Conservation (phyloP, 2,797 vertebrate species). For the Austrolebias charrua region DNA sequence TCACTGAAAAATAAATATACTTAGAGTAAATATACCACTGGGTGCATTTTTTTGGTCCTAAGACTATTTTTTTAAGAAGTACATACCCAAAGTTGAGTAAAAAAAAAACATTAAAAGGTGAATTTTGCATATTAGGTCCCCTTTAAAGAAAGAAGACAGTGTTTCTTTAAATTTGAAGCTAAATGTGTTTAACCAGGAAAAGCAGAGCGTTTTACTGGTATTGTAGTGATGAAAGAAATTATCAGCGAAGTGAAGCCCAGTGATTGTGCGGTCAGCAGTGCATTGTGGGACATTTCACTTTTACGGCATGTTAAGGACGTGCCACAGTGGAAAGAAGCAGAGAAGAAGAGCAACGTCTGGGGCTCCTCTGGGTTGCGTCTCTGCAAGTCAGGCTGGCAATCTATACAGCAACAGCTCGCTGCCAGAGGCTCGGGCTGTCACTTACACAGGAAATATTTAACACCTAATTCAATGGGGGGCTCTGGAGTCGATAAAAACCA, state of each 20-base stretch:
- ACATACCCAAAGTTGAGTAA: too few species aligned
- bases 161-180: not conserved
- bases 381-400: slow-evolving; percentile 28
- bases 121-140: too few species aligned
- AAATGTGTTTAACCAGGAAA: not conserved
- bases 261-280: slow-evolving; percentile 1
- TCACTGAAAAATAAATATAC: too few species aligned
- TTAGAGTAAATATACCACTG: too few species aligned
- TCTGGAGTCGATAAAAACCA: slow-evolving; percentile 28
- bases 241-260: not conserved
- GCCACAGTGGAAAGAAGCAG: slow-evolving; percentile 37
- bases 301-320: slow-evolving; percentile 50
- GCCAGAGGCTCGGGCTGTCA: slow-evolving; percentile 38
- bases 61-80: too few species aligned
- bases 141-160: too few species aligned
- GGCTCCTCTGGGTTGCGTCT: slow-evolving; percentile 29
- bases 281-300: slow-evolving; percentile 20
- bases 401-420: slow-evolving; percentile 28
- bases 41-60: too few species aligned
- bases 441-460: slow-evolving; percentile 54
- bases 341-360: slow-evolving; percentile 29
- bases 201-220: not conserved
- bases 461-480: slow-evolving; percentile 42
- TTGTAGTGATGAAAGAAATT: not conserved
- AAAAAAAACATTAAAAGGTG: too few species aligned